Percentiles rank a stretch among this genome's conserved stretches.
These are phyloP conservation scores for Heptranchias perlo DNA, from an alignment of 2,113 vertebrate species.

Conservation along the genomic window DNA sequence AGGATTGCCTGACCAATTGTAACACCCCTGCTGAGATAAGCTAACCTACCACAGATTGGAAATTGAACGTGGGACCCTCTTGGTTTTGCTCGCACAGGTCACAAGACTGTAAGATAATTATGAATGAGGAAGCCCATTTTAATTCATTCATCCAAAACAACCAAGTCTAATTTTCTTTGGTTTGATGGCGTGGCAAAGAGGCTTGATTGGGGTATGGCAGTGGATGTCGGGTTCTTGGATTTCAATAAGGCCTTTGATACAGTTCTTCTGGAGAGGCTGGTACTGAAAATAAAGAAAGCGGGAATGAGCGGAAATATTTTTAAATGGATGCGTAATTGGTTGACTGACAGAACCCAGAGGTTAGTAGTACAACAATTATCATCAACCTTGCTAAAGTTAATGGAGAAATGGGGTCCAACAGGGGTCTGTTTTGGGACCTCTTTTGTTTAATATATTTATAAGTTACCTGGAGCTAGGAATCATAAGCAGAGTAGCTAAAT, in stretches of 20 bases:
- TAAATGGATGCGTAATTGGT: neutral
- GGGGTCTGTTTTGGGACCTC: neutral
- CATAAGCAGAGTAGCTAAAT: neutral
- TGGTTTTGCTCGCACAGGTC: too few relatives aligned
- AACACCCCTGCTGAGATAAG: too few relatives aligned
- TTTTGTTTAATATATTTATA: neutral
- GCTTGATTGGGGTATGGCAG: neutral
- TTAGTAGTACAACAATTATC: neutral
- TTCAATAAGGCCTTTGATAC: neutral
- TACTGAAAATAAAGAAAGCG: neutral
- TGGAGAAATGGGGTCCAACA: neutral
- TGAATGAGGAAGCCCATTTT: too few relatives aligned
- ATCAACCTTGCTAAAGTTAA: neutral
- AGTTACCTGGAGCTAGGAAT: neutral
- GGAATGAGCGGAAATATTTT: neutral
- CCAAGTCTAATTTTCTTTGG: neutral
- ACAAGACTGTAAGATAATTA: too few relatives aligned
- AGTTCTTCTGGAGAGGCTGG: neutral
- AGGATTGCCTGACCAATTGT: too few relatives aligned
- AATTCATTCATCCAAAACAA: too few relatives aligned
- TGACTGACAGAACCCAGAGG: neutral
- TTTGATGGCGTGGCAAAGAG: neutral
- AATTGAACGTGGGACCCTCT: too few relatives aligned
- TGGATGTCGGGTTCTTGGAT: neutral
- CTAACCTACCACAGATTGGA: too few relatives aligned